These are phyloP conservation scores for Gastracanthus pulcherrimus DNA, from an alignment of 2,888 invertebrate genomes.

Conservation along the genomic window DNA sequence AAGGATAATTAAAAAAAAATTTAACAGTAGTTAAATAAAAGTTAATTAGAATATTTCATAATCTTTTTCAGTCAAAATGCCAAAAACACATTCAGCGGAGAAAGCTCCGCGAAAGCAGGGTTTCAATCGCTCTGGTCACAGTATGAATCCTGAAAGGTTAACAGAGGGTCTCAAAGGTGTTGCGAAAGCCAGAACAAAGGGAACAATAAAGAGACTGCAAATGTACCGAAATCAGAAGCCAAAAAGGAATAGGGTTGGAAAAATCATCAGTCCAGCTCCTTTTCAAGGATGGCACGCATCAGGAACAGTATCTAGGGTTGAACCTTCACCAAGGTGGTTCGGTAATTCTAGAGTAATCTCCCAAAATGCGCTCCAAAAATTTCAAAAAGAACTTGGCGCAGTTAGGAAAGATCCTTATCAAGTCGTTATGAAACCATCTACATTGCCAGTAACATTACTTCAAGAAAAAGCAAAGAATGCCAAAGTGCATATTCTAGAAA, in stretches of 20 bases:
- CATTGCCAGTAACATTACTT: constrained; percentile 94
- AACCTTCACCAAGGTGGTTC: constrained; percentile 99
- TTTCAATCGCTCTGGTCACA: constrained; percentile 92
- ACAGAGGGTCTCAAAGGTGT: constrained; percentile 90
- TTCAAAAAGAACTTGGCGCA: constrained; percentile 96
- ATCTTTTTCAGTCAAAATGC: constrained; percentile 80
- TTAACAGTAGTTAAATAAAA: no score
- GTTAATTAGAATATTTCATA: background rate
- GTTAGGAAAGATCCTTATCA: constrained; percentile 98
- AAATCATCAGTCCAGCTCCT: constrained; percentile 96
- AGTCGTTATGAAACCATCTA: constrained; percentile 97
- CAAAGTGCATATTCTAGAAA: constrained; percentile 96
- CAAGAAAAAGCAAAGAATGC: constrained; percentile 95
- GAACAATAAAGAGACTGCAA: constrained; percentile 96
- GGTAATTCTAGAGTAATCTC: constrained; percentile 98
- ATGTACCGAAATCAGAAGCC: constrained; percentile 99
- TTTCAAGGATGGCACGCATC: constrained; percentile 94
- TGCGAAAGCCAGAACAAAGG: constrained; percentile 90
- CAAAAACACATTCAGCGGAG: constrained; percentile 85
- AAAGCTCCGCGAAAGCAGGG: constrained; percentile 91
- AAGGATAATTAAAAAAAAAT: no score
- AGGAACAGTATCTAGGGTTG: constrained; percentile 95
- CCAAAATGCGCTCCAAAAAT: constrained; percentile 92
- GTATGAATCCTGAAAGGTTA: constrained; percentile 95
- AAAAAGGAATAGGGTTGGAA: constrained; percentile 91